Evolutionary conservation across 2,888 invertebrate genomes (phyloP).

Genomic region (Octodonta nipae): DNA sequence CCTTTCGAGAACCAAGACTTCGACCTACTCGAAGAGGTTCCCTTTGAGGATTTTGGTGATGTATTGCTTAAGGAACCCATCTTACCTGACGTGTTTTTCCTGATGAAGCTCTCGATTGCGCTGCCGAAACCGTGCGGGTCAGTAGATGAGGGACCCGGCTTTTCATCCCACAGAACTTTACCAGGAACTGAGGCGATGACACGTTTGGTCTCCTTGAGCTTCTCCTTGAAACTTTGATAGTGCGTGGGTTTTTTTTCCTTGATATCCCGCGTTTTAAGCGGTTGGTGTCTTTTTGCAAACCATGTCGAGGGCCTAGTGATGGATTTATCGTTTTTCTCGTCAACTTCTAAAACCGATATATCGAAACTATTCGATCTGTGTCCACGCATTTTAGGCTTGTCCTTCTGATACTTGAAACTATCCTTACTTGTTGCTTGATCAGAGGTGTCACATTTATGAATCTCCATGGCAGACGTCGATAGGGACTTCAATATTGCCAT

Average conservation of each 20-base stretch:
- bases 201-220: conserved; percentile 12
- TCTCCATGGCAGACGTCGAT: conserved; percentile 69
- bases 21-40: conserved; percentile 21
- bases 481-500: conserved; percentile 65
- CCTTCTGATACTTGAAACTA: conserved; percentile 31
- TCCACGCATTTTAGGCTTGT: conserved; percentile 17
- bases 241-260: conserved; percentile 16
- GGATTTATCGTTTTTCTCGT: conserved; percentile 26
- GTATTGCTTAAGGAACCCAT: conserved; percentile 4
- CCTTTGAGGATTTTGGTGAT: conserved; percentile 22
- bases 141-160: conserved; percentile 63
- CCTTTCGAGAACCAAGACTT: conserved; percentile 47
- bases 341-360: conserved; percentile 54
- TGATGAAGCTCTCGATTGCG: conserved; percentile 71
- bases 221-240: conserved; percentile 4
- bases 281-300: conserved; percentile 68
- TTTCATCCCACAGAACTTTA: conserved; percentile 60
- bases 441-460: conserved; percentile 53
- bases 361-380: conserved; percentile 74
- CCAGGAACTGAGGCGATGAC: conserved; percentile 26
- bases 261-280: conserved; percentile 26
- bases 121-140: conserved; percentile 70
- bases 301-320: conserved; percentile 47
- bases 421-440: conserved; percentile 20
- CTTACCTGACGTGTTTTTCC: conserved; percentile 41